These are phyloP conservation scores for Chaetops frenatus DNA, from an alignment of 2,113 vertebrate species.

Conservation along the genomic window DNA sequence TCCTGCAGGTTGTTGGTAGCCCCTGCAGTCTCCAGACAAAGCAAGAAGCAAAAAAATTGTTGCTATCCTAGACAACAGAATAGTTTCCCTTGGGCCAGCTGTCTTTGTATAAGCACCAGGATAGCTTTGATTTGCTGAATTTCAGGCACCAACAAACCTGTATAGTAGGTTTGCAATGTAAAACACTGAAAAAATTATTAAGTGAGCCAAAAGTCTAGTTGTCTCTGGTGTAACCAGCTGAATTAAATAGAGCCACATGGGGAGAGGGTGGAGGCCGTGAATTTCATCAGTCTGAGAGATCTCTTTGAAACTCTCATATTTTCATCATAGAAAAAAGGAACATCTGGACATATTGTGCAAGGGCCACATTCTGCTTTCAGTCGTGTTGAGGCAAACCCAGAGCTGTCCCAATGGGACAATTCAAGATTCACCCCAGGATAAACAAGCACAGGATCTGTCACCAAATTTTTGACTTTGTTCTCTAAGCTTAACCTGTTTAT, in stretches of 20 bases:
- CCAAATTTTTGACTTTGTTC: background rate
- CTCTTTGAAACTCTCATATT: slow-evolving; percentile 23
- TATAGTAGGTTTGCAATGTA: background rate
- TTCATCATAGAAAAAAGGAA: slow-evolving; percentile 15
- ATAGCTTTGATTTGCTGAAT: background rate
- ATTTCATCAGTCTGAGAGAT: slow-evolving; percentile 18
- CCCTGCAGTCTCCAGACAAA: background rate
- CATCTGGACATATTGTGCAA: slow-evolving; percentile 49
- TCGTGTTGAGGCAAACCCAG: background rate
- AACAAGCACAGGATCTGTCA: slow-evolving; percentile 3
- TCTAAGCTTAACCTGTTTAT: background rate
- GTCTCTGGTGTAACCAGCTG: background rate
- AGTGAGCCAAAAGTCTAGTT: background rate
- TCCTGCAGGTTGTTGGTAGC: background rate
- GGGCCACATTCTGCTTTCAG: slow-evolving; percentile 9
- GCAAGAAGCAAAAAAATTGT: background rate
- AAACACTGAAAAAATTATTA: background rate
- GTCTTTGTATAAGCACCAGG: background rate
- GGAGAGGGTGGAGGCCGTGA: slow-evolving; percentile 14
- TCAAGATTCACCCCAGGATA: background rate
- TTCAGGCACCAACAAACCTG: background rate
- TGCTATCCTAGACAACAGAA: background rate
- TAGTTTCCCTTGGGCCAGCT: background rate
- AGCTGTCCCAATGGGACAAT: background rate
- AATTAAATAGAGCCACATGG: background rate